Conservation (phyloP, 2,888 invertebrate genomes). For the Chamaedrilus cognettii region DNA sequence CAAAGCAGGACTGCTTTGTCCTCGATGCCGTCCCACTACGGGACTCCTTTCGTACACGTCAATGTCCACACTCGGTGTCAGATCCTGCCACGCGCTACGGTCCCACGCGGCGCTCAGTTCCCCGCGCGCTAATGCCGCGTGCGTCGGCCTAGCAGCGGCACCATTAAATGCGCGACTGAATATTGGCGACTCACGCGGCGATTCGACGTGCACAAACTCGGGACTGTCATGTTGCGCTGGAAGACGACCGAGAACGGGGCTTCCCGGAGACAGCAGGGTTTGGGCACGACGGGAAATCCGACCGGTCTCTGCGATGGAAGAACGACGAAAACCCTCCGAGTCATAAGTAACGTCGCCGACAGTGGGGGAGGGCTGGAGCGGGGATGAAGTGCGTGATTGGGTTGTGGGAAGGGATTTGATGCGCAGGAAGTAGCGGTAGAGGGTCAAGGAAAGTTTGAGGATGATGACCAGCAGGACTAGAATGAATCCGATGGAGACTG, state of each 20-base stretch:
- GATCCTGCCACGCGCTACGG: background rate
- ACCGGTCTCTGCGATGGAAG: background rate
- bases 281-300: background rate
- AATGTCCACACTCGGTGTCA: background rate
- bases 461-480: conserved; percentile 27
- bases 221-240: conserved; percentile 20
- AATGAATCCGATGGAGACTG: conserved; percentile 23
- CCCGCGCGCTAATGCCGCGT: no score
- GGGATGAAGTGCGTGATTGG: background rate
- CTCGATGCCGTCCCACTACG: background rate
- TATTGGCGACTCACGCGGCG: conserved; percentile 24
- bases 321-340: background rate
- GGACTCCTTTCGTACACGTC: background rate
- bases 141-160: background rate
- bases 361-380: background rate
- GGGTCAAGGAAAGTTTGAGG: conserved; percentile 9
- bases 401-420: background rate
- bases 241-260: conserved; percentile 12
- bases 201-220: conserved; percentile 28
- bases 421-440: conserved; percentile 9
- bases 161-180: conserved; percentile 4
- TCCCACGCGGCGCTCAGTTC: no score
- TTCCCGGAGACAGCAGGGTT: conserved; percentile 5
- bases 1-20: no score
- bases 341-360: background rate